Base-by-base conservation (phyloP, 2,113 vertebrate species). In the Leucopsar rothschildi region DNA sequence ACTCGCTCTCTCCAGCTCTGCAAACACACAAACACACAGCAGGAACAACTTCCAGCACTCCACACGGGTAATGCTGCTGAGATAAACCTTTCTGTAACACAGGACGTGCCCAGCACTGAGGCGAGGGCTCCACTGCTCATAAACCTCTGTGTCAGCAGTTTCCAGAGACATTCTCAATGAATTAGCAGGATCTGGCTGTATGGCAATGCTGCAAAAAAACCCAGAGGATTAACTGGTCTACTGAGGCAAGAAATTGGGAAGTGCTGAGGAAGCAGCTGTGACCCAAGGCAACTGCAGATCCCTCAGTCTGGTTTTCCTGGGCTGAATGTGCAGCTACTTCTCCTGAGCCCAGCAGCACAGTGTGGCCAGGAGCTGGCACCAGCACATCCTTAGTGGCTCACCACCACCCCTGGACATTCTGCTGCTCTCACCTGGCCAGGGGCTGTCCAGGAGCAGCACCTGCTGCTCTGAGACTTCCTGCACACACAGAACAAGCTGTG, bases 191-290 rank as follows among this genome's bases (percentile, higher is more conserved):
- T 39, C 82, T 66, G 90, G 39, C 29, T 3, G 37, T 8, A 55
- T 4, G 17, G 86, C 45, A 63, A 35, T 4, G 56, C 82, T 90
- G 88, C 61, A 90, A 25, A 94, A 65, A 14, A 0, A 12, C 57
- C 47, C 66, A 2, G 3, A 90, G 80, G 86, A 88, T 92, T 90
- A 95, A 86, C 45, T 42, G 66, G 22, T 82, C 85, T 77, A 45
- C 5, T 80, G 76, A 94, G 90, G 92, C 90, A 83, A 94, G 88
- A 80, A 90, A 90, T 1, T 25, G 55, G 82, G 76, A 83, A 94
- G 39, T 49, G 77, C 92, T 82, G 76, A 93, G 72, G 73, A 82
- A 92, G 80, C 82, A 1, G 88, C 59, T 87, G 68, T 24, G 57
- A 76, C 61, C 72, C 63, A 56, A 84, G 25, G 81, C 64, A 78